These are phyloP conservation scores for Philaethria dido DNA, from an alignment of 2,888 invertebrate genomes.

Conservation along the genomic window DNA sequence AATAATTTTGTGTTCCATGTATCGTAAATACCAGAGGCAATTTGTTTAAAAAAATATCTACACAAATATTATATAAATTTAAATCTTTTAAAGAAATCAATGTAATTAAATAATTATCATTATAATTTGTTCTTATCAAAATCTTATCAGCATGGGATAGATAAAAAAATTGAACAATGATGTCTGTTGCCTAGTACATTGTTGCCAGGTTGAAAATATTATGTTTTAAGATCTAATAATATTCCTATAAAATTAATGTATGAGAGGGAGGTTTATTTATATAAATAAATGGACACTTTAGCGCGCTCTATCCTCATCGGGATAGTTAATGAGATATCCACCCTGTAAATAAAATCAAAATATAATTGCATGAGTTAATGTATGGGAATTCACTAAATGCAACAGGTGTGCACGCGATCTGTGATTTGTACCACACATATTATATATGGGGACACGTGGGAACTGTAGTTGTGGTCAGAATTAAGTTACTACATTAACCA, in stretches of 20 bases:
- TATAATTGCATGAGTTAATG: slow-evolving; percentile 8
- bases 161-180: slow-evolving; percentile 20
- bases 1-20: neutral
- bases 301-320: no score
- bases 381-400: slow-evolving; percentile 39
- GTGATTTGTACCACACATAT: slow-evolving; percentile 39
- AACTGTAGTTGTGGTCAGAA: slow-evolving; percentile 27
- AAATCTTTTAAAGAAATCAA: slow-evolving; percentile 7
- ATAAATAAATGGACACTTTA: no score
- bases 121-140: slow-evolving; percentile 12
- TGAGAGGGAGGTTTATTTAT: no score
- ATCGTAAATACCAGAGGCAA: neutral
- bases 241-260: no score
- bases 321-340: no score
- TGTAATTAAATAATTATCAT: slow-evolving; percentile 14
- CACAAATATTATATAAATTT: neutral
- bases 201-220: no score
- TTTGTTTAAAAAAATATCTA: slow-evolving; percentile 4
- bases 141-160: slow-evolving; percentile 15
- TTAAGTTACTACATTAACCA: neutral
- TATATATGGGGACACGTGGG: slow-evolving; percentile 34
- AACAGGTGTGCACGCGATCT: slow-evolving; percentile 46
- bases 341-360: neutral
- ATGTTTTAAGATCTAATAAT: no score
- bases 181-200: no score